Conservation (phyloP, 2,888 invertebrate genomes). For the Drosophila quinaria region DNA sequence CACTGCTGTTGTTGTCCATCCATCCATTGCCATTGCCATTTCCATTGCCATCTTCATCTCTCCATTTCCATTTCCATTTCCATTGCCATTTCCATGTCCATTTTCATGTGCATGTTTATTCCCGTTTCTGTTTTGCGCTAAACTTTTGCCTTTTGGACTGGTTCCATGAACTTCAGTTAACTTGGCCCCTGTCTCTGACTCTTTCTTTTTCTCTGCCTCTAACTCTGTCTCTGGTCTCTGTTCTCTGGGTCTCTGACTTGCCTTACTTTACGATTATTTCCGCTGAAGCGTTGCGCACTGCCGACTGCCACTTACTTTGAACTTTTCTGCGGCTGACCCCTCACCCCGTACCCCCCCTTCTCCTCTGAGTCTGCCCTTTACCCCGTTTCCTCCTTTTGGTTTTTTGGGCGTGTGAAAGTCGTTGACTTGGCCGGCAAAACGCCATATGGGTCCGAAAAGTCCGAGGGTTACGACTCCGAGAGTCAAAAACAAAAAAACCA, state of each 20-base stretch:
- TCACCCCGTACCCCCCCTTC: background rate
- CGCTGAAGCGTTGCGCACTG: constrained; percentile 75
- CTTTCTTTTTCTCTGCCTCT: constrained; percentile 14
- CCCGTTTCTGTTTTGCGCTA: constrained; percentile 61
- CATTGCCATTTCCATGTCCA: constrained; percentile 60
- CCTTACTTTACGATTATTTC: constrained; percentile 80
- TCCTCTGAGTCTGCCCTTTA: constrained; percentile 1
- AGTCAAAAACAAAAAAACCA: constrained; percentile 3
- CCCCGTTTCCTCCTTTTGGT: constrained; percentile 3
- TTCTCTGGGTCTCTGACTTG: constrained; percentile 39
- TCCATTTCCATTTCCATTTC: constrained; percentile 66
- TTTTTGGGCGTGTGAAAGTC: constrained; percentile 75
- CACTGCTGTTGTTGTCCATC: constrained; percentile 3
- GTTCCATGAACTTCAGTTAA: constrained; percentile 28
- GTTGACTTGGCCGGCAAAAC: constrained; percentile 45
- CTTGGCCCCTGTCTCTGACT: constrained; percentile 36
- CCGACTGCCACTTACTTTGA: constrained; percentile 72
- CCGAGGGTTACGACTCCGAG: constrained; percentile 1
- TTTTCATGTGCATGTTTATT: constrained; percentile 33
- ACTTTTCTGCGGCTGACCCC: constrained; percentile 63
- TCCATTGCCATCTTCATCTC: constrained; percentile 22
- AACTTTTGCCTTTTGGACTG: constrained; percentile 35
- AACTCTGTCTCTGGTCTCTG: constrained; percentile 33
- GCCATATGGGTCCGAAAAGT: constrained; percentile 35
- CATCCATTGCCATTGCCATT: constrained; percentile 68